A percentile compares a stretch with the other conserved stretches of the same genome.
Conservation (phyloP, 2,113 vertebrate species). For the Lucifuga dentata region DNA sequence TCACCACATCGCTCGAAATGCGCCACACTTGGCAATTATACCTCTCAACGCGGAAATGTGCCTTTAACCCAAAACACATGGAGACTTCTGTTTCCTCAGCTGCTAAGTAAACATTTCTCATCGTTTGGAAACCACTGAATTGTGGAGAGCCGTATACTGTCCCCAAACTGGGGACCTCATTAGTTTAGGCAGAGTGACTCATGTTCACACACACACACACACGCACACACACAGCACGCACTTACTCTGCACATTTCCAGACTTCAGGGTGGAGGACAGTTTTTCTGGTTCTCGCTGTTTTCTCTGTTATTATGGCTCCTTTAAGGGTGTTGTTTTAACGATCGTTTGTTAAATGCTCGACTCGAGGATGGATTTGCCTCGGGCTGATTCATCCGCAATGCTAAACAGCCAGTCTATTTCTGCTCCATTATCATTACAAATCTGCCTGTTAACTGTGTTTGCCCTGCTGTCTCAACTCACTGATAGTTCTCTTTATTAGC, state of each 20-base stretch:
- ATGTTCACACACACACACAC: slow-evolving; percentile 15
- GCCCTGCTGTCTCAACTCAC: slow-evolving; percentile 76
- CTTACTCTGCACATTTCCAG: slow-evolving; percentile 56
- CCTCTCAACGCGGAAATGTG: slow-evolving; percentile 86
- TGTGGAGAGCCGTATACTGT: slow-evolving; percentile 60
- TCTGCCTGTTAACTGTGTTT: slow-evolving; percentile 80
- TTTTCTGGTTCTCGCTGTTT: slow-evolving; percentile 37
- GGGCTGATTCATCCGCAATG: slow-evolving; percentile 66
- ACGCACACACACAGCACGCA: slow-evolving; percentile 4
- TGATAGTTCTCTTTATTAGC: slow-evolving; percentile 82
- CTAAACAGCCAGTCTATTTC: slow-evolving; percentile 69
- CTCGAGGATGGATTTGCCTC: slow-evolving; percentile 52
- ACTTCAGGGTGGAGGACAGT: slow-evolving; percentile 9
- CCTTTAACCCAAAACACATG: slow-evolving; percentile 89
- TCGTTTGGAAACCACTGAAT: slow-evolving; percentile 76
- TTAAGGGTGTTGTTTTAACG: slow-evolving; percentile 22
- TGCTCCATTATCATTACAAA: slow-evolving; percentile 80
- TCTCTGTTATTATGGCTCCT: slow-evolving; percentile 6
- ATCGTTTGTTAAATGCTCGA: slow-evolving; percentile 27
- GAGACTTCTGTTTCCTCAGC: slow-evolving; percentile 90
- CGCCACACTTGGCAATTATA: slow-evolving; percentile 83
- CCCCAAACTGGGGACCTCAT: slow-evolving; percentile 65
- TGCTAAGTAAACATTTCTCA: slow-evolving; percentile 91
- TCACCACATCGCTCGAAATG: slow-evolving; percentile 78
- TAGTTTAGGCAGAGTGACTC: slow-evolving; percentile 52